Percentiles rank a stretch among this genome's conserved stretches.
phyloP scores from a whole-genome alignment of 2,113 vertebrate species.

The Colistium nudipinnis region DNA sequence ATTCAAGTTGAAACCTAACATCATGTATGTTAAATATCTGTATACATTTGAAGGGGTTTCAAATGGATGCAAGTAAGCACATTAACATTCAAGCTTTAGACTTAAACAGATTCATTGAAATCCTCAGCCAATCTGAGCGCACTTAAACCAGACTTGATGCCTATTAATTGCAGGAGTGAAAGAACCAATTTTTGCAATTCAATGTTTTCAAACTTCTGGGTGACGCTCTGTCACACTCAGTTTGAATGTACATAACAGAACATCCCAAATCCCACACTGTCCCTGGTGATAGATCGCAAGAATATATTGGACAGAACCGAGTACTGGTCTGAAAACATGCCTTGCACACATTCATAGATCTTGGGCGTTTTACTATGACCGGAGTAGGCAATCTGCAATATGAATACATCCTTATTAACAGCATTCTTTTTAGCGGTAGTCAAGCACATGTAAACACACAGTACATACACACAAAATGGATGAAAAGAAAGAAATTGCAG shows the following conservation, averaged over 20 bases:
- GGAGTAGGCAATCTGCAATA: conserved; percentile 47
- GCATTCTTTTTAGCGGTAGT: conserved; percentile 17
- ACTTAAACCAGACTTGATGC: conserved; percentile 47
- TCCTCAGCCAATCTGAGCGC: conserved; percentile 57
- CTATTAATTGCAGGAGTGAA: conserved; percentile 55
- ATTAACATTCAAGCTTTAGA: conserved; percentile 78
- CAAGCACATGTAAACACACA: neutral
- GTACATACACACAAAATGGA: neutral
- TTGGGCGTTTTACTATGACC: conserved; percentile 50
- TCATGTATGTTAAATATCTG: too few relatives aligned
- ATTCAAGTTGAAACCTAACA: neutral
- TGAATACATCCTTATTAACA: conserved; percentile 44
- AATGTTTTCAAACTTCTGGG: conserved; percentile 28
- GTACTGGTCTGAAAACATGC: conserved; percentile 49
- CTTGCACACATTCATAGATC: conserved; percentile 47
- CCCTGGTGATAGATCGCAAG: conserved; percentile 9
- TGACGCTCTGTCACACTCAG: neutral
- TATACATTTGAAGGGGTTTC: neutral
- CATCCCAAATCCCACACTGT: conserved; percentile 20
- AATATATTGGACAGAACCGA: too few relatives aligned
- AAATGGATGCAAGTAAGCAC: conserved; percentile 18
- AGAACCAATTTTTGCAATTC: conserved; percentile 32
- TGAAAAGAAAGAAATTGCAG: neutral
- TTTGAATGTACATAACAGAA: neutral
- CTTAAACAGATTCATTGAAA: conserved; percentile 85